Percentiles rank a stretch among this genome's conserved stretches.
Conservation (phyloP, 2,888 invertebrate species). For the Nasonia oneida region DNA sequence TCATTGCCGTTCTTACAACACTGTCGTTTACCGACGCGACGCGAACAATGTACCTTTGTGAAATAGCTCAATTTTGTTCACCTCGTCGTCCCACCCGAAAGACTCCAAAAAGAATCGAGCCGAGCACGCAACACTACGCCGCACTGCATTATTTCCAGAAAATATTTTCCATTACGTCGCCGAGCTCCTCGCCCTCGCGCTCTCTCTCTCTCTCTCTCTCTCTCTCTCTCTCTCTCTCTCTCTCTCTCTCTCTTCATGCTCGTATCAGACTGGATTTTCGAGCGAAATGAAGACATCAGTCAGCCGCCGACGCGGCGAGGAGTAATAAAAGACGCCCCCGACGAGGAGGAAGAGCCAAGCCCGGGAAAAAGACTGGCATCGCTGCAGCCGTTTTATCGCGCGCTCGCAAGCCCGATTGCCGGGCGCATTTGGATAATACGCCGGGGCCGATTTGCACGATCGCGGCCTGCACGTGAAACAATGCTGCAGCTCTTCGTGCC, state of each 20-base stretch:
- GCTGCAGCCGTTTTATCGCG: background rate
- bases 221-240: background rate
- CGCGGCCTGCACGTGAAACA: conserved; percentile 43
- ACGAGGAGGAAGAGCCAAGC: background rate
- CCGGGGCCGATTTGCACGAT: conserved; percentile 37
- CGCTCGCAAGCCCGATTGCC: conserved; percentile 22
- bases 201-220: background rate
- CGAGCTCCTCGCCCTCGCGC: background rate
- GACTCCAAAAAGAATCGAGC: background rate
- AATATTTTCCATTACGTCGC: conserved; percentile 6
- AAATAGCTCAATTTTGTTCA: background rate
- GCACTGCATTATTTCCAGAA: background rate
- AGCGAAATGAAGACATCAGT: conserved; percentile 29
- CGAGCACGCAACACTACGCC: background rate
- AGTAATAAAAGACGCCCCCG: conserved; percentile 18
- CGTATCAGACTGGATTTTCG: conserved; percentile 16
- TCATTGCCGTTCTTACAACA: background rate
- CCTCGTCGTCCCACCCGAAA: background rate
- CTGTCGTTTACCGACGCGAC: background rate
- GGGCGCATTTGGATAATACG: conserved; percentile 47
- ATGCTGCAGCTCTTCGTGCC: conserved; percentile 33
- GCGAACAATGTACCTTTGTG: background rate
- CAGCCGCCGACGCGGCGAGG: conserved; percentile 1
- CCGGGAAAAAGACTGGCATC: conserved; percentile 13
- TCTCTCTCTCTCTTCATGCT: background rate